Conservation (phyloP, 2,888 invertebrate genomes). For the Nymphalis polychloros region DNA sequence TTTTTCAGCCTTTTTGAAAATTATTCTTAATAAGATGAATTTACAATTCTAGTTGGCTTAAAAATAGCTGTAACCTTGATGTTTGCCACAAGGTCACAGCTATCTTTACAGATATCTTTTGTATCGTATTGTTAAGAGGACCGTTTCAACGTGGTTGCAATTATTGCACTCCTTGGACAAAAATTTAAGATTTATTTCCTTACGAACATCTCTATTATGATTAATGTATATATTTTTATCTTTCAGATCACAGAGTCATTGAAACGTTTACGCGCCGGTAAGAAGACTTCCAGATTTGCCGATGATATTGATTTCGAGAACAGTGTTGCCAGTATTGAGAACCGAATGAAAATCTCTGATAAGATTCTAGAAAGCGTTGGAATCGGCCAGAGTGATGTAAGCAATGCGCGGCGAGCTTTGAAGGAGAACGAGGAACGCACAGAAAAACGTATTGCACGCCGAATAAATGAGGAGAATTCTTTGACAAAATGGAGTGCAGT, state of each 20-base stretch:
- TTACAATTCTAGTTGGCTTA: too few relatives aligned
- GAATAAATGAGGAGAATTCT: constrained; percentile 66
- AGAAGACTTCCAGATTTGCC: constrained; percentile 81
- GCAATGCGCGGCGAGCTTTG: constrained; percentile 74
- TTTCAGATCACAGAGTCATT: constrained; percentile 82
- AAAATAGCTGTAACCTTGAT: too few relatives aligned
- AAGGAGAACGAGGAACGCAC: constrained; percentile 76
- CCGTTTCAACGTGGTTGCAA: too few relatives aligned
- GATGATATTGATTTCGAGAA: constrained; percentile 85
- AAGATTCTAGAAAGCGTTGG: constrained; percentile 85
- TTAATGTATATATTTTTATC: constrained; percentile 32
- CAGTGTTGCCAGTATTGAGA: constrained; percentile 80
- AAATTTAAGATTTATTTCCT: too few relatives aligned
- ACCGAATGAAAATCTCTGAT: constrained; percentile 83
- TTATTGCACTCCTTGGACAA: too few relatives aligned
- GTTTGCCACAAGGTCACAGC: too few relatives aligned
- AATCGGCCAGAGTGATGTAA: constrained; percentile 79
- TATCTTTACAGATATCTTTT: too few relatives aligned
- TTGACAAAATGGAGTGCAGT: constrained; percentile 86
- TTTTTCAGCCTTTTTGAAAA: too few relatives aligned
- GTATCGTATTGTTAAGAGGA: too few relatives aligned
- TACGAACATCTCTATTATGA: too few relatives aligned
- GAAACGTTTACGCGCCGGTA: constrained; percentile 82
- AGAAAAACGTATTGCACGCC: constrained; percentile 71
- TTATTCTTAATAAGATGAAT: too few relatives aligned